phyloP scores from a whole-genome alignment of 2,888 invertebrate genomes.

The Colostygia pectinataria region DNA sequence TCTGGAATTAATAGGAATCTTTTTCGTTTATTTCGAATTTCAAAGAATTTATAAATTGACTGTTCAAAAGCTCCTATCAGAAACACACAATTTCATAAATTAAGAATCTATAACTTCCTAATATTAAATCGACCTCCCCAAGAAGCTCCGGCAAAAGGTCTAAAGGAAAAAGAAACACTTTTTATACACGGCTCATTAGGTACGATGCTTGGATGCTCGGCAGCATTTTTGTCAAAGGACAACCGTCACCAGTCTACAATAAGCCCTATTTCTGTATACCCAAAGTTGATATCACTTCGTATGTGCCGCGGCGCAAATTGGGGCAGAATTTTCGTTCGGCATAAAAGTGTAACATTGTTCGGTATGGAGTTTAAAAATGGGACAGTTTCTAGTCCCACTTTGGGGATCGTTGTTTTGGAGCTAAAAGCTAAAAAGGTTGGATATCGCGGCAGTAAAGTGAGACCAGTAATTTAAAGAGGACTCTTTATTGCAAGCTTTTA shows the following conservation, averaged over 20 bases:
- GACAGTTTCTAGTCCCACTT: conserved; percentile 35
- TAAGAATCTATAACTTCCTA: conserved; percentile 31
- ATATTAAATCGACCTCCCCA: conserved; percentile 50
- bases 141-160: conserved; percentile 36
- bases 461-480: conserved; percentile 24
- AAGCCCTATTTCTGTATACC: conserved; percentile 15
- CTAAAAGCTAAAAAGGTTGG: conserved; percentile 33
- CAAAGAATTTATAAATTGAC: neutral
- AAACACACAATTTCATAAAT: conserved; percentile 27
- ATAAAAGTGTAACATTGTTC: conserved; percentile 49
- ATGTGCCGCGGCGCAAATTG: conserved; percentile 34
- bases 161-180: conserved; percentile 45
- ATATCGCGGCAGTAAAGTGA: conserved; percentile 34
- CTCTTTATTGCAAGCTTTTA: conserved; percentile 19
- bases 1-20: no score
- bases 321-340: conserved; percentile 46
- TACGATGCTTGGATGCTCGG: conserved; percentile 46
- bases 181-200: conserved; percentile 51
- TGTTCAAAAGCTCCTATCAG: neutral
- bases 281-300: conserved; percentile 24
- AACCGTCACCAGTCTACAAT: conserved; percentile 22
- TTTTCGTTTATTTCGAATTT: no score
- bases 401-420: conserved; percentile 32
- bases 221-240: conserved; percentile 53
- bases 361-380: conserved; percentile 37